These are phyloP conservation scores for Pogonus chalceus DNA, from an alignment of 1,140 invertebrate genomes.

Conservation along the genomic window DNA sequence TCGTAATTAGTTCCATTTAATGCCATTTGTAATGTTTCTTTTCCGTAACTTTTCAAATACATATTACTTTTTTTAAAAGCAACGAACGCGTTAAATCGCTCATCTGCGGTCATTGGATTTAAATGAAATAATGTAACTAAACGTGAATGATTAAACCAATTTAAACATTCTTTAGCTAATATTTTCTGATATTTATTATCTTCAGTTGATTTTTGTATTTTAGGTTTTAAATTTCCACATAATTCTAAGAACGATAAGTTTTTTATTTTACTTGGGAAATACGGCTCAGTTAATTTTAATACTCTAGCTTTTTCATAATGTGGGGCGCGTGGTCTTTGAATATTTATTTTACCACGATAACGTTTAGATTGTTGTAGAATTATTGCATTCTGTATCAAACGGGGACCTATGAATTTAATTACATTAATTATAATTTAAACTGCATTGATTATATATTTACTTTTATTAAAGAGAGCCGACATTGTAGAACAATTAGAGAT, in stretches of 20 bases:
- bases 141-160: constrained; percentile 58
- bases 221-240: constrained; percentile 23
- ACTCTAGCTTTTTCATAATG: constrained; percentile 53
- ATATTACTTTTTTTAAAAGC: constrained; percentile 51
- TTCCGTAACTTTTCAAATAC: constrained; percentile 51
- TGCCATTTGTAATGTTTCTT: constrained; percentile 46
- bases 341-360: constrained; percentile 61
- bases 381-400: background rate
- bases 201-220: constrained; percentile 22
- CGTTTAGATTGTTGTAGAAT: constrained; percentile 43
- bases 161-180: constrained; percentile 53
- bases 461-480: no score
- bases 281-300: constrained; percentile 49
- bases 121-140: constrained; percentile 58
- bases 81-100: constrained; percentile 48
- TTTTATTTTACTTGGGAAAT: constrained; percentile 37
- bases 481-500: no score
- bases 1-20: constrained; percentile 51
- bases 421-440: no score
- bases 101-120: constrained; percentile 51
- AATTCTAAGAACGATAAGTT: constrained; percentile 28
- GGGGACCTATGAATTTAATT: background rate
- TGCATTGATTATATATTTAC: no score
- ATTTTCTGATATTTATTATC: constrained; percentile 58
- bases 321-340: constrained; percentile 55